Conservation (phyloP, 2,888 invertebrate species). For the Lottia gigantea region DNA sequence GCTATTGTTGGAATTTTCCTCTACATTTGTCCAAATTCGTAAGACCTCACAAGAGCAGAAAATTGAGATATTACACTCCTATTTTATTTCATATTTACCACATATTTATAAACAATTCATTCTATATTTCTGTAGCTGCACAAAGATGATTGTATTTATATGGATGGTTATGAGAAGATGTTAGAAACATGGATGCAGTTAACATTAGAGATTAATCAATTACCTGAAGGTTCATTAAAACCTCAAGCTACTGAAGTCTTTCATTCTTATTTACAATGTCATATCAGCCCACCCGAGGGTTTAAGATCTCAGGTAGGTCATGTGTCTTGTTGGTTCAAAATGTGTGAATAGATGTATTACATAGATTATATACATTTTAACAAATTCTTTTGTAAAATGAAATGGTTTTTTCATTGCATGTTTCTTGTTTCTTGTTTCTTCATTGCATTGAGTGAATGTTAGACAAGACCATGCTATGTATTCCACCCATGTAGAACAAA, state of each 20-base stretch:
- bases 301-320: conserved; percentile 73
- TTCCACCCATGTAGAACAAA: too few species aligned
- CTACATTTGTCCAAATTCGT: too few species aligned
- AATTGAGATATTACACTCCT: neutral
- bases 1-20: too few species aligned
- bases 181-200: conserved; percentile 78
- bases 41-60: neutral
- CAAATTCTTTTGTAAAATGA: too few species aligned
- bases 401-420: too few species aligned
- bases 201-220: conserved; percentile 68
- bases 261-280: conserved; percentile 82
- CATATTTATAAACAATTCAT: too few species aligned
- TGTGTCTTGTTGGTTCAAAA: too few species aligned
- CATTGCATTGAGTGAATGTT: too few species aligned
- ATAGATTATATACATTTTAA: too few species aligned
- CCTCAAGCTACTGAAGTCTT: conserved; percentile 73
- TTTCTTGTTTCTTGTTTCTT: too few species aligned
- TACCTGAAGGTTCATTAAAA: conserved; percentile 49
- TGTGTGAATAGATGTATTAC: too few species aligned
- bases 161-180: conserved; percentile 78
- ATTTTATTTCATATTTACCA: neutral
- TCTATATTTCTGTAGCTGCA: conserved; percentile 43
- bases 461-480: too few species aligned
- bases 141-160: conserved; percentile 72
- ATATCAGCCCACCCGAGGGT: conserved; percentile 86